A percentile compares a stretch with the other conserved stretches of the same genome.
phyloP scores from a whole-genome alignment of 2,113 vertebrate genomes.

The Phylloscopus whistleri region DNA sequence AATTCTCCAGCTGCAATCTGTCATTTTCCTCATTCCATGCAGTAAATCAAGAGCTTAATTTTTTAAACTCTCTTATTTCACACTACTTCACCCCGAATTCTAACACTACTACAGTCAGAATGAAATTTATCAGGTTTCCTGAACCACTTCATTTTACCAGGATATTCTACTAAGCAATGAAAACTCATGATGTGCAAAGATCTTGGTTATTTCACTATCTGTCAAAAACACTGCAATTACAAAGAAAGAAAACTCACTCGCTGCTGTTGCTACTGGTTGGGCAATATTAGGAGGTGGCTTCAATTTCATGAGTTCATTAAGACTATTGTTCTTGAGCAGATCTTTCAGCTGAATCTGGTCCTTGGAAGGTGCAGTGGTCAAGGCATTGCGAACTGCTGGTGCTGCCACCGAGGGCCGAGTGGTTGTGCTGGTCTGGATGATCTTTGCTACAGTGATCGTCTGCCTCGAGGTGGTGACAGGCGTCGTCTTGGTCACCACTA shows the following conservation, averaged over 20 bases:
- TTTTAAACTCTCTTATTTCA: background rate
- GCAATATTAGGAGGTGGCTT: slow-evolving; percentile 96
- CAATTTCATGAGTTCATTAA: slow-evolving; percentile 96
- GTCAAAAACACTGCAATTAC: background rate
- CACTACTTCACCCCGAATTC: background rate
- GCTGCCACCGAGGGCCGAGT: slow-evolving; percentile 75
- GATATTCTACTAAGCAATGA: background rate
- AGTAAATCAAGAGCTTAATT: background rate
- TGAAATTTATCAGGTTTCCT: background rate
- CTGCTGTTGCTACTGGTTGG: slow-evolving; percentile 91
- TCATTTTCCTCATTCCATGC: background rate
- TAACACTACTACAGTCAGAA: background rate
- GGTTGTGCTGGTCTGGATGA: slow-evolving; percentile 86
- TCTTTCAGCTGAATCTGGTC: slow-evolving; percentile 95
- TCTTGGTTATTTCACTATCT: background rate
- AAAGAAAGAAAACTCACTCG: slow-evolving; percentile 62
- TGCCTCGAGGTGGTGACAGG: slow-evolving; percentile 85
- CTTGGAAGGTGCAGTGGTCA: slow-evolving; percentile 80
- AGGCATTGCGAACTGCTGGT: slow-evolving; percentile 74
- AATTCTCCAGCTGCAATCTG: background rate
- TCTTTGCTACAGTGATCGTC: slow-evolving; percentile 94
- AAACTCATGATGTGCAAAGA: rapidly evolving
- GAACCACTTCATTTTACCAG: background rate
- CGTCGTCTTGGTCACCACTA: slow-evolving; percentile 90
- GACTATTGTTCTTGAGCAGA: slow-evolving; percentile 89